Conservation (phyloP, 2,113 vertebrate species). For the Salvator merianae region DNA sequence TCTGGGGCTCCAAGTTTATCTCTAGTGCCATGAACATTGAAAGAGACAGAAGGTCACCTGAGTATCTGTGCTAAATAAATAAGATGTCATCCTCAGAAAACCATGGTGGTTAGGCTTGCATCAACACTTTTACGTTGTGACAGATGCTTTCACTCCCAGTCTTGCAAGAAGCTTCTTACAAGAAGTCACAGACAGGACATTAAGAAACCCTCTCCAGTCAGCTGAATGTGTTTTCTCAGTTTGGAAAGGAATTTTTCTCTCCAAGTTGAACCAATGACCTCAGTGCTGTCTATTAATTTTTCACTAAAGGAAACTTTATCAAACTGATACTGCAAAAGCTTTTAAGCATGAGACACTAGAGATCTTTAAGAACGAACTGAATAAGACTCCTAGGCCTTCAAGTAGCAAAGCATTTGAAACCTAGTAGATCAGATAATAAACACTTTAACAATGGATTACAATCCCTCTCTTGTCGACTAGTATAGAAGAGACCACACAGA, state of each 20-base stretch:
- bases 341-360: not conserved
- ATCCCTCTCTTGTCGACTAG: too few relatives aligned
- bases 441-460: not conserved
- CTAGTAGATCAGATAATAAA: not conserved
- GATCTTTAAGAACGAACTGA: not conserved
- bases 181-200: constrained; percentile 30
- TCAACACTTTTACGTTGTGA: not conserved
- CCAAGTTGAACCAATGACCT: constrained; percentile 33
- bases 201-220: not conserved
- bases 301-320: constrained; percentile 15
- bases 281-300: constrained; percentile 28
- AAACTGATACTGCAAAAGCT: constrained; percentile 16
- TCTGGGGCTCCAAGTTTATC: constrained; percentile 15
- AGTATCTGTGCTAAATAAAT: constrained; percentile 27
- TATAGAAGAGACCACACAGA: not conserved
- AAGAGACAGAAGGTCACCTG: constrained; percentile 21
- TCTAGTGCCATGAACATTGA: constrained; percentile 11
- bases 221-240: not conserved
- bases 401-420: not conserved
- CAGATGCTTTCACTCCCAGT: constrained; percentile 17
- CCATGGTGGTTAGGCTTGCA: not conserved
- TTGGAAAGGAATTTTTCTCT: not conserved
- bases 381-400: not conserved
- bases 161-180: not conserved
- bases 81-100: constrained; percentile 3